These are phyloP conservation scores for Hypsibius dujardini DNA, from an alignment of 1,140 invertebrate genomes.

Conservation along the genomic window DNA sequence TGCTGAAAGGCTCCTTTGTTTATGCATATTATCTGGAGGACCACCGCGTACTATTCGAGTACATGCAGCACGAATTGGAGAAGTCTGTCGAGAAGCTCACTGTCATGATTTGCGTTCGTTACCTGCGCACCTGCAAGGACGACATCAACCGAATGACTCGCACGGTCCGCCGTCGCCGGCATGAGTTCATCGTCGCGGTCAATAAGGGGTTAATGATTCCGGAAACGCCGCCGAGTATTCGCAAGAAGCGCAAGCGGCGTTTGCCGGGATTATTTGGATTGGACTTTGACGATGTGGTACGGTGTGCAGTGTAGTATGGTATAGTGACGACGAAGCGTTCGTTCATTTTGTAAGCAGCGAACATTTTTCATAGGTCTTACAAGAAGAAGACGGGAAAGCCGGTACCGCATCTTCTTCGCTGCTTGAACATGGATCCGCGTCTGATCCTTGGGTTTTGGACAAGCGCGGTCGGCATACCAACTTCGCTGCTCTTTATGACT, in stretches of 20 bases:
- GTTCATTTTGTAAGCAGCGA: constrained; percentile 23
- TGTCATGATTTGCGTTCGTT: constrained; percentile 46
- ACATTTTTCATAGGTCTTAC: constrained; percentile 17
- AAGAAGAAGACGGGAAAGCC: neutral
- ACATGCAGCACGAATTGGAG: constrained; percentile 52
- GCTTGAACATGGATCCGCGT: constrained; percentile 35
- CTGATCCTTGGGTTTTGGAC: constrained; percentile 41
- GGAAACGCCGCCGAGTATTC: constrained; percentile 17
- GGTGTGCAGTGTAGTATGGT: neutral
- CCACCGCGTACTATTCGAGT: constrained; percentile 50
- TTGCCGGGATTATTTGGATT: constrained; percentile 32
- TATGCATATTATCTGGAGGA: constrained; percentile 48
- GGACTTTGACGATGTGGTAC: constrained; percentile 23
- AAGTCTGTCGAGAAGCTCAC: constrained; percentile 47
- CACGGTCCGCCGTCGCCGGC: constrained; percentile 41
- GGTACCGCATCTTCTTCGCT: constrained; percentile 27
- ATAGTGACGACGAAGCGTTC: constrained; percentile 3
- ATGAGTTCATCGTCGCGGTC: constrained; percentile 47
- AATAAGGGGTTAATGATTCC: constrained; percentile 36
- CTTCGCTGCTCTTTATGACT: constrained; percentile 42
- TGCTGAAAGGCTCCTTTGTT: constrained; percentile 48
- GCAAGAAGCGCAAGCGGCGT: constrained; percentile 27
- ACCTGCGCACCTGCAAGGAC: constrained; percentile 43
- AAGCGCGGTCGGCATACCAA: constrained; percentile 39
- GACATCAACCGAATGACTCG: constrained; percentile 45